Conservation (phyloP, 1,140 invertebrate genomes). For the Hylyphantes graminicola region DNA sequence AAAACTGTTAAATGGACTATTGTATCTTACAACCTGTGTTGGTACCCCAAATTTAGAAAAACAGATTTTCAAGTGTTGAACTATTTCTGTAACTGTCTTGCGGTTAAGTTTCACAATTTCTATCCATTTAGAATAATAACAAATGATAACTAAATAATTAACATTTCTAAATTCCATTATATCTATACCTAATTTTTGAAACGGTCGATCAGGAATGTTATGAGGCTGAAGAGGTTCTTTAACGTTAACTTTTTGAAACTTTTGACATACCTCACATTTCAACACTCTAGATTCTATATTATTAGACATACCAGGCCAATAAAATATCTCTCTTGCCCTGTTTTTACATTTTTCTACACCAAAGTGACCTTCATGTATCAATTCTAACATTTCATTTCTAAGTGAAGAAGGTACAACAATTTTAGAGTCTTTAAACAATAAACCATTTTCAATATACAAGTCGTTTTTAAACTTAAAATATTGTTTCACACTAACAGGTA, state of each 20-base stretch:
- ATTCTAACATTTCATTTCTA: slow-evolving; percentile 64
- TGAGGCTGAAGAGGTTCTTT: slow-evolving; percentile 25
- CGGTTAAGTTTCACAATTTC: background rate
- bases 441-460: slow-evolving; percentile 61
- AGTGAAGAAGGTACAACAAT: slow-evolving; percentile 64
- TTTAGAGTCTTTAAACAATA: slow-evolving; percentile 64
- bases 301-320: background rate
- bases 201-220: background rate
- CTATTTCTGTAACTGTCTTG: background rate
- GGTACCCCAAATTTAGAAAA: slow-evolving; percentile 22
- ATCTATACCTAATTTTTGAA: slow-evolving; percentile 22
- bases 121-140: slow-evolving; percentile 33
- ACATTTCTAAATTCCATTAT: background rate
- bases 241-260: background rate
- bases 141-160: slow-evolving; percentile 1
- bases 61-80: background rate
- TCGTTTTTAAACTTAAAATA: slow-evolving; percentile 61
- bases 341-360: slow-evolving; percentile 62
- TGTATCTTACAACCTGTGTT: background rate
- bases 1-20: slow-evolving; percentile 10
- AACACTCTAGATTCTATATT: slow-evolving; percentile 9
- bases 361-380: slow-evolving; percentile 65
- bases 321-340: slow-evolving; percentile 25
- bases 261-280: slow-evolving; percentile 28
- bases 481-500: background rate